Base-by-base conservation (phyloP, 2,888 invertebrate species). In the Platypus cylindrus region DNA sequence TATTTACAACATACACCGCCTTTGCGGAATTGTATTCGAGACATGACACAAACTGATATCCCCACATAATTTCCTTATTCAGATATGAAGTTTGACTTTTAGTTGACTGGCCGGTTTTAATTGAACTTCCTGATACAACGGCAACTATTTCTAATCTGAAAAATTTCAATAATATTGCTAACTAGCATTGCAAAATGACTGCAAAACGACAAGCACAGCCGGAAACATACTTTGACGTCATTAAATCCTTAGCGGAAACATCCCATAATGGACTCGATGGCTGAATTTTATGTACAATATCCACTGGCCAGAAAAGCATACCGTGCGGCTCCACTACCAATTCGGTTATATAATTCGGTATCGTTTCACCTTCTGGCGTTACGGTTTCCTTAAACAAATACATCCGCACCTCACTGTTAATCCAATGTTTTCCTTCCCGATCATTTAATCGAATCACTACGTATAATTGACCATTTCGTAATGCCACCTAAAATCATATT, bases 391-490 rank as follows among this genome's bases (percentile, higher is more conserved):
- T 58, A 28, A 75, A 65, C 44, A 73, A 53, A 51, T 78, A 71
- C 1, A 81, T 78, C 9, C 78, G 67, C 26, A 85, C 71, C 50
- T 74, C 75, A 36, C 83, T 82, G 20, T 37, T 38, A 15, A 49
- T 46, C 38, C 46, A 44, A 30, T 52, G 50, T 32, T 40, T 44
- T 48, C 75, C 68, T 28, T 78, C 62, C 41, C 78, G 70, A 56
- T 87, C 86, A 54, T 82, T 84, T 1, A 86, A 75, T 1, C 86
- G 65, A 54, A 85, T 78, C 55, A 83, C 71, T 7, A 87, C 65
- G 47, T 80, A 80, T 15, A 85, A 62, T 38, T 74, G 67, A 0
- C 78, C 80, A 28, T 49, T 45, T 4, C 49, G 28, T 13, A 49
- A 23, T 24, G 37, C 30, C 15, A 49, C 39, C 49, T 49, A 32